Base-by-base conservation (phyloP, 2,888 invertebrate genomes). In the Digitonthophagus gazella region DNA sequence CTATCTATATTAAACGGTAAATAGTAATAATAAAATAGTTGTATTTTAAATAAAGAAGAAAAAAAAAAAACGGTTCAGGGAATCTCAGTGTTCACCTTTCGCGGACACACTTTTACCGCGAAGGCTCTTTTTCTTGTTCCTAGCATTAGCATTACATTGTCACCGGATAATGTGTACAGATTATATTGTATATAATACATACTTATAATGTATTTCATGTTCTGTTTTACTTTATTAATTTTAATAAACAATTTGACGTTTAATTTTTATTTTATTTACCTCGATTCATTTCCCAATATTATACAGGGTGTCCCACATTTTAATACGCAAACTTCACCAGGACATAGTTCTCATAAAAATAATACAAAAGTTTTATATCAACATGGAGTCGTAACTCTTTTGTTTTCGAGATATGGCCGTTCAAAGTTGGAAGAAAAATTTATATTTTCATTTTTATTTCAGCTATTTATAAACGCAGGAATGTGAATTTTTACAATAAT, bases 221-320 rank as follows among this genome's bases (percentile, higher is more conserved):
- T 84, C 83, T 84, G 83, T 83, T 83, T 82, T 82, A 81, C 76
- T 82, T 82, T 83, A 83, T 83, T 83, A 82, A 83, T 83, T 83
- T 83, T 83, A 83, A 83, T 83, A 83, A 82, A 83, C 81, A 82
- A 82, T 82, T 82, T 82, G 82, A 82, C 83, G 83, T 83, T 83
- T 80, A 78, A 67, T 19, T 64, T 67, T 11, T 58, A 55, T 66
- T 55, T 67, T 61, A 58, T 70, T 19, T 61, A n/a, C n/a, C n/a
- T n/a, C n/a, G n/a, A n/a, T n/a, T n/a, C n/a, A n/a, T n/a, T n/a
- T n/a, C n/a, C n/a, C n/a, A n/a, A n/a, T n/a, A n/a, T n/a, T n/a
- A n/a, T n/a, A n/a, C n/a, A n/a, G n/a, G n/a, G n/a, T n/a, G n/a
- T n/a, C n/a, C n/a, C n/a, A n/a, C n/a, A n/a, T n/a, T n/a, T n/a